Base-by-base conservation (phyloP, 2,888 invertebrate genomes). In the Lasioglossum marginatum region DNA sequence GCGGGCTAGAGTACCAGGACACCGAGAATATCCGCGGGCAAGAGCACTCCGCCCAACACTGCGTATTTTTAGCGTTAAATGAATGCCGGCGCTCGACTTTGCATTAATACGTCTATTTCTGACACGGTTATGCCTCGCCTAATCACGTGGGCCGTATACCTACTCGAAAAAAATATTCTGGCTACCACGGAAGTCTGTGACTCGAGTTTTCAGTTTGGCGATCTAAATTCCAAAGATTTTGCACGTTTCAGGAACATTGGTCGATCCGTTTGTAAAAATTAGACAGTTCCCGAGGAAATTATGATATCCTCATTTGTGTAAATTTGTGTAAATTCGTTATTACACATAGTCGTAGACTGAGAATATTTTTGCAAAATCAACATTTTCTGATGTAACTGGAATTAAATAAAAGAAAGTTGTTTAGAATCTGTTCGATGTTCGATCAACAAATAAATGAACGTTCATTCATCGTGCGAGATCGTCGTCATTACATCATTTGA, bases 41-140 rank as follows among this genome's bases (percentile, higher is more conserved):
- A 86, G 77, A 75, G 68, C 83, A 77, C 85, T 82, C 52, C 71
- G 82, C 78, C 77, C 68, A 80, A 86, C 82, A 80, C 79, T 80
- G 71, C 66, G 66, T 87, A 87, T 86, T 87, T 86, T 87, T 87
- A 80, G 79, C 68, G 45, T 45, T 60, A 68, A 77, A 27, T 40
- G 84, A 84, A 81, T 77, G 81, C 73, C 60, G 52, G 31, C 82
- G 77, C 43, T 60, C 40, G 48, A 63, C 45, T 76, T 82, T 77
- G 82, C 85, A 79, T 77, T 77, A 60, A 85, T 60, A 12, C 60
- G n/a, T 43, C 76, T 86, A 86, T 84, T 86, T 82, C 45, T 0
- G 52, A 70, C 72, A 19, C 31, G 37, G 48, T 68, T 27, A 12
- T 34, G 23, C 19, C 52, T n/a, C 19, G 63, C 45, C 60, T n/a